phyloP scores from a whole-genome alignment of 1,140 invertebrate genomes.

The Yoshiicerus persimilis region DNA sequence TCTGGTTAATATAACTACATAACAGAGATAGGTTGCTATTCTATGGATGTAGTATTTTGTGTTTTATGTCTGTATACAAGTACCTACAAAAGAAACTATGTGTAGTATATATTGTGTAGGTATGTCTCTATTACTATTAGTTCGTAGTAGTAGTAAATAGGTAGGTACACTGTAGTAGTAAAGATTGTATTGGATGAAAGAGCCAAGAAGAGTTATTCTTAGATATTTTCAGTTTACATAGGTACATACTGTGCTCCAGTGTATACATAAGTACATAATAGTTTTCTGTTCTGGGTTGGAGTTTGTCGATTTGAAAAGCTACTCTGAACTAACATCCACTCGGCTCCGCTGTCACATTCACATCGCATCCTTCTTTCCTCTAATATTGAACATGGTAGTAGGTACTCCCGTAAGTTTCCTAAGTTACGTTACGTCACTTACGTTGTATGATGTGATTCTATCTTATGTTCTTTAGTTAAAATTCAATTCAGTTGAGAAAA shows the following conservation, averaged over 20 bases:
- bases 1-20: neutral
- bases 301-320: neutral
- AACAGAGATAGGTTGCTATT: neutral
- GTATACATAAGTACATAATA: neutral
- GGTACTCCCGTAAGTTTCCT: neutral
- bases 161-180: neutral
- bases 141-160: neutral
- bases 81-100: neutral
- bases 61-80: neutral
- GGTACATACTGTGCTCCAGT: neutral
- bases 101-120: neutral
- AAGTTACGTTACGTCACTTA: neutral
- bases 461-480: conserved; percentile 11
- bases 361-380: neutral
- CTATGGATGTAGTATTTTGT: neutral
- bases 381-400: neutral
- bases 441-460: neutral
- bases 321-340: neutral
- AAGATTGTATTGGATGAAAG: conserved; percentile 17
- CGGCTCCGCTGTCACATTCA: neutral
- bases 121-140: neutral
- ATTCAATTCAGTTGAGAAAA: neutral
- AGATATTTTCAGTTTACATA: conserved; percentile 3
- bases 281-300: neutral
- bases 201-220: conserved; percentile 16